phyloP scores from a whole-genome alignment of 2,888 invertebrate species.

The Cynaeus angustus region DNA sequence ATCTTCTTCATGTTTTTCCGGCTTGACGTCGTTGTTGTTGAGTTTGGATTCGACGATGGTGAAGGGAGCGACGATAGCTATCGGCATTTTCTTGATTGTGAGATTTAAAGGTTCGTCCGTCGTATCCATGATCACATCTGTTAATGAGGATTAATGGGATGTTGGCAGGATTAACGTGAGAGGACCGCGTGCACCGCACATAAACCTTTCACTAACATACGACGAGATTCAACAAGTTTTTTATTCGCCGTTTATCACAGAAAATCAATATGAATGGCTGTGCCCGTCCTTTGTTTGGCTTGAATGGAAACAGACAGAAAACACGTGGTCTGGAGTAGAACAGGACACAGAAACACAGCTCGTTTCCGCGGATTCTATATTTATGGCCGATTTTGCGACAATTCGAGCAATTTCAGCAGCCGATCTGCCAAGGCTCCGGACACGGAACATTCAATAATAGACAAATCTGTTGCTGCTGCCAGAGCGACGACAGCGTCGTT shows the following conservation, averaged over 20 bases:
- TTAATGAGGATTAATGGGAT: slow-evolving; percentile 35
- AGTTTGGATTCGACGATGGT: slow-evolving; percentile 57
- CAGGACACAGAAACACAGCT: slow-evolving; percentile 14
- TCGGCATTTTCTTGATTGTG: slow-evolving; percentile 73
- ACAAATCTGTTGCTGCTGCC: slow-evolving; percentile 50
- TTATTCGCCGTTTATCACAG: slow-evolving; percentile 71
- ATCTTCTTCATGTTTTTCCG: slow-evolving; percentile 61
- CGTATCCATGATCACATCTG: slow-evolving; percentile 68
- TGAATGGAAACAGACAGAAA: slow-evolving; percentile 68
- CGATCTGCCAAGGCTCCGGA: slow-evolving; percentile 26
- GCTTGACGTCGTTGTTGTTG: slow-evolving; percentile 55
- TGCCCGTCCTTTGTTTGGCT: slow-evolving; percentile 70
- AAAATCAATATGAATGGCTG: slow-evolving; percentile 73
- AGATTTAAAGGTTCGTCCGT: slow-evolving; percentile 72
- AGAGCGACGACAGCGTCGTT: slow-evolving; percentile 51
- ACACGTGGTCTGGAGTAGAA: slow-evolving; percentile 61
- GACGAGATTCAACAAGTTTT: slow-evolving; percentile 74
- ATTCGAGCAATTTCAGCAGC: slow-evolving; percentile 12
- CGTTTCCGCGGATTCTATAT: slow-evolving; percentile 11
- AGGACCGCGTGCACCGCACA: slow-evolving; percentile 57
- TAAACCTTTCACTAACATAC: slow-evolving; percentile 57
- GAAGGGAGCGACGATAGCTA: slow-evolving; percentile 74
- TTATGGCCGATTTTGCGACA: slow-evolving; percentile 9
- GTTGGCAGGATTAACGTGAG: slow-evolving; percentile 15
- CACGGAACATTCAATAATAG: slow-evolving; percentile 45